Percentiles rank a stretch among this genome's conserved stretches.
Conservation (phyloP, 1,140 invertebrate genomes). For the Pseudobourletiella spinata region DNA sequence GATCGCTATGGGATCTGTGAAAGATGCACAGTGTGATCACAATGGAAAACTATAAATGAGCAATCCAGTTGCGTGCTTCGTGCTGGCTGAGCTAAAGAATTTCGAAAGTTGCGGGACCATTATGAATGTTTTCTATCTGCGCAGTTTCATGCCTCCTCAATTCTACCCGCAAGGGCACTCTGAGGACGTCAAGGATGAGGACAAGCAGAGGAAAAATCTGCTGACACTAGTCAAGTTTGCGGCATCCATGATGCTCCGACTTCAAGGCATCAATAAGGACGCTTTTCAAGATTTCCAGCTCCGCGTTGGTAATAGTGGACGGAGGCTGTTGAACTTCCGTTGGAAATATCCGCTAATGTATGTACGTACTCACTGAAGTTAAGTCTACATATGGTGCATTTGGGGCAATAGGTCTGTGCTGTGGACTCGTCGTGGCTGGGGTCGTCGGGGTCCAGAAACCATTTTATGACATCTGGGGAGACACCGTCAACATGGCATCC, state of each 20-base stretch:
- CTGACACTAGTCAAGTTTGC: constrained; percentile 34
- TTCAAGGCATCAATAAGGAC: constrained; percentile 36
- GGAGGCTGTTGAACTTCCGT: no score
- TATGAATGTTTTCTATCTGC: no score
- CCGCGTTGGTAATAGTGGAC: constrained; percentile 48
- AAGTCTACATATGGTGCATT: no score
- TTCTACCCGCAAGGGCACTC: neutral
- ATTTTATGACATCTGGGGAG: constrained; percentile 77
- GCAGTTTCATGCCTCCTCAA: neutral
- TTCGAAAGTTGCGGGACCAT: no score
- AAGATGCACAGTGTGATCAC: no score
- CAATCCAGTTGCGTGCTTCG: no score
- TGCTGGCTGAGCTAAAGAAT: no score
- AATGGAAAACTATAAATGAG: no score
- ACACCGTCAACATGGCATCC: constrained; percentile 89
- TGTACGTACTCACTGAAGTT: no score
- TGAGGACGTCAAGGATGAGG: neutral
- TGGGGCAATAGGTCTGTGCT: constrained; percentile 55
- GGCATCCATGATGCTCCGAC: constrained; percentile 37
- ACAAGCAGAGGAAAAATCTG: constrained; percentile 14
- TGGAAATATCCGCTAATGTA: no score
- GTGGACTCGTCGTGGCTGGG: constrained; percentile 73
- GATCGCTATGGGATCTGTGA: no score
- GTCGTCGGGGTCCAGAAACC: constrained; percentile 24
- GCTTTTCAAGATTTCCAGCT: constrained; percentile 51